Base-by-base conservation (phyloP, 2,888 invertebrate genomes). In the Cactoblastis cactorum region DNA sequence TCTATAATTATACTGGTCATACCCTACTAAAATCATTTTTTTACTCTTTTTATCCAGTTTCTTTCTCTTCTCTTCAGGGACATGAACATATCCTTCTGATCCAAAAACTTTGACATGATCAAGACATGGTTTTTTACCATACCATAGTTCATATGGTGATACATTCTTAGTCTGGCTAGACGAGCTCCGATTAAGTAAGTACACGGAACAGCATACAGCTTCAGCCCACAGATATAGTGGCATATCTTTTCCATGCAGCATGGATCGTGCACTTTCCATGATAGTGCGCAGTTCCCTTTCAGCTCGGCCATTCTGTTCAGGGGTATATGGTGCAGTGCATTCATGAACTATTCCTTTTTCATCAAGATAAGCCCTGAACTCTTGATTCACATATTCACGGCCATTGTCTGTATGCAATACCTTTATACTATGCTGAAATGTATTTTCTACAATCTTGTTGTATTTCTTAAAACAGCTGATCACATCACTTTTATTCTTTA, bases 21-120 rank as follows among this genome's bases (percentile, higher is more conserved):
- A 57, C 9, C 54, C 53, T 18, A 54, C 53, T 28, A 54, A 33
- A n/a, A 54, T 22, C 46, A 54, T 49, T 28, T 50, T 57, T 15
- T n/a, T 33, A 45, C 54, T 55, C 32, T 58, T 57, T 32, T 41
- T 41, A 8, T 49, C 51, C 9, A 54, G 24, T n/a, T 56, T 54
- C 17, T 12, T 58, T 47, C 62, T 24, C 19, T 50, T 45, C 52
- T 57, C 39, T 17, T 54, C 43, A 18, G 59, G 61, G n/a, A 63
- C 35, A 53, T 57, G 54, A 1, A 55, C 55, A 50, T 54, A 56
- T 5, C 56, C 54, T 3, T 51, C 45, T 12, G 50, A 54, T 11
- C 60, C 62, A 54, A 61, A 57, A 5, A 66, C 50, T 54, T 51
- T 58, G 0, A 68, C 48, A 38, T 64, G 55, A 11, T 46, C 22